phyloP scores from a whole-genome alignment of 2,797 vertebrate genomes.

The Myripristis murdjan region DNA sequence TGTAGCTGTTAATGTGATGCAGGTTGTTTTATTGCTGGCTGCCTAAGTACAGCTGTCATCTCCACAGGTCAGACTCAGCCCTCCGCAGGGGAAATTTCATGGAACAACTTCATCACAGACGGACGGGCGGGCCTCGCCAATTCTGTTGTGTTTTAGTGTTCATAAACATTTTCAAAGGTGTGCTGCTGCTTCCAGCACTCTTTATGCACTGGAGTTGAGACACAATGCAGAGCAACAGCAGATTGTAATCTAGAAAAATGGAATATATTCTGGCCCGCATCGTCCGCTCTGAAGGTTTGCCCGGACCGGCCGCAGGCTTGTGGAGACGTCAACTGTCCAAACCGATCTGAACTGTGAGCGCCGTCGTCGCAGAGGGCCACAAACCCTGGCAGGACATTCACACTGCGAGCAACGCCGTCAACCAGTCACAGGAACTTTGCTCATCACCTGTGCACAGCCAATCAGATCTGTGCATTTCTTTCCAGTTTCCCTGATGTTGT shows the following conservation, averaged over 20 bases:
- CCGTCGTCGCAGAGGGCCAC: background rate
- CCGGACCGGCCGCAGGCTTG: background rate
- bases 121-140: background rate
- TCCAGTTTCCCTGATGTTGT: too few relatives aligned
- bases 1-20: conserved; percentile 55
- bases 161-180: too few relatives aligned
- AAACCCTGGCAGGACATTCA: background rate
- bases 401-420: conserved; percentile 4
- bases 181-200: too few relatives aligned
- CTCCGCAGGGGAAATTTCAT: background rate
- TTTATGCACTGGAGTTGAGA: too few relatives aligned
- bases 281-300: background rate
- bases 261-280: too few relatives aligned
- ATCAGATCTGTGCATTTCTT: conserved; percentile 8
- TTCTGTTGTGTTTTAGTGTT: too few relatives aligned
- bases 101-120: background rate
- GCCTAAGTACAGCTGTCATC: conserved; percentile 40
- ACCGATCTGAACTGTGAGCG: background rate
- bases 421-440: background rate
- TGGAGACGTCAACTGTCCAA: background rate
- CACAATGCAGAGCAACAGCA: too few relatives aligned
- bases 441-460: conserved; percentile 4
- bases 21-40: conserved; percentile 72
- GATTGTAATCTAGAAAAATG: too few relatives aligned
- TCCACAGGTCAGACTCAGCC: conserved; percentile 23